These are phyloP conservation scores for Heliothis subflexa DNA, from an alignment of 1,140 invertebrate species.

Conservation along the genomic window DNA sequence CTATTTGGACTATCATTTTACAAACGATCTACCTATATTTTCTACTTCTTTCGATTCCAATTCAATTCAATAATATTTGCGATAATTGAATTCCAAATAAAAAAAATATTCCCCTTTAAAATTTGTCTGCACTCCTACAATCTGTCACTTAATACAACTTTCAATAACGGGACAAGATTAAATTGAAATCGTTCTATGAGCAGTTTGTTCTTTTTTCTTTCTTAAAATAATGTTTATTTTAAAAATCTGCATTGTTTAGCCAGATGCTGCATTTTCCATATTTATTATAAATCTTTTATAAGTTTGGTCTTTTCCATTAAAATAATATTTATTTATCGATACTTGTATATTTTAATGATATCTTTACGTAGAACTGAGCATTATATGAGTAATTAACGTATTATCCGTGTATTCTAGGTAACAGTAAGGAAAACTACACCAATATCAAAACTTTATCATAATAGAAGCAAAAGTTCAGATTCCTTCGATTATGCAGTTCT, in stretches of 20 bases:
- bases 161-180: slow-evolving; percentile 7
- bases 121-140: not conserved
- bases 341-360: not conserved
- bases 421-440: not conserved
- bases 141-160: not conserved
- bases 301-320: too few species aligned
- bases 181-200: not conserved
- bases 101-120: not conserved
- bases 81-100: not conserved
- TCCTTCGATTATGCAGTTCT: not conserved
- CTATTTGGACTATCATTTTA: too few species aligned
- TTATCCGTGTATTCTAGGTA: not conserved
- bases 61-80: not conserved
- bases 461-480: not conserved
- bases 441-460: not conserved
- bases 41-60: too few species aligned
- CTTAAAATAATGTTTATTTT: too few species aligned
- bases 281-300: too few species aligned
- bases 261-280: too few species aligned
- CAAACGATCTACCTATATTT: too few species aligned
- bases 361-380: not conserved
- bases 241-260: too few species aligned
- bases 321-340: not conserved
- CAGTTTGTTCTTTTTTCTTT: too few species aligned
- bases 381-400: not conserved